Conservation (phyloP, 2,113 vertebrate genomes). For the Calonectris borealis region DNA sequence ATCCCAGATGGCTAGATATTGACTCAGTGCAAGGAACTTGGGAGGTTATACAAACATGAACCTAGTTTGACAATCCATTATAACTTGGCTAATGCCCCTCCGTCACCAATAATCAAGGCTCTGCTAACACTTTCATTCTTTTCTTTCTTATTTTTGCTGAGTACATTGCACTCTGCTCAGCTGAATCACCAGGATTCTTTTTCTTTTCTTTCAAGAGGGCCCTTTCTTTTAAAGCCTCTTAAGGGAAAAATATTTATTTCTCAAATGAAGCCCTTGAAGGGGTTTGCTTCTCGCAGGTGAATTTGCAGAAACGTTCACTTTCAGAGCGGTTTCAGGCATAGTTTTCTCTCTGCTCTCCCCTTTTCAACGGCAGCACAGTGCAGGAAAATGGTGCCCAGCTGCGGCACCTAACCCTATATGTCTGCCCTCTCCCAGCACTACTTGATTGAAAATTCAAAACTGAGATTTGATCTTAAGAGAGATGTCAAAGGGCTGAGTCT, state of each 20-base stretch:
- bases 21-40: conserved; percentile 31
- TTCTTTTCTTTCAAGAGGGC: background rate
- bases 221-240: background rate
- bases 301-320: background rate
- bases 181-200: conserved; percentile 13
- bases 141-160: background rate
- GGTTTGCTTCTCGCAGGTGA: background rate
- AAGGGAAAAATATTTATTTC: background rate
- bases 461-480: background rate
- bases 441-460: background rate
- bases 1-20: conserved; percentile 28
- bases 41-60: conserved; percentile 53
- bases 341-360: background rate
- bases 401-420: background rate
- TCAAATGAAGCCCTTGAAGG: background rate
- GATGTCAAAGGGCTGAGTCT: background rate
- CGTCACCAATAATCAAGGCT: conserved; percentile 45
- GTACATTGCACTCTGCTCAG: background rate
- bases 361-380: background rate
- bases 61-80: conserved; percentile 51
- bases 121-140: conserved; percentile 43
- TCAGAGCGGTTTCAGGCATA: background rate
- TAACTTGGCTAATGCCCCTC: conserved; percentile 53
- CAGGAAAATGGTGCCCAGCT: background rate
- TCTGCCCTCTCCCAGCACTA: background rate